Percentiles rank a stretch among this genome's conserved stretches.
These are phyloP conservation scores for Macrotus californicus DNA, from an alignment of 2,113 vertebrate genomes.

Conservation along the genomic window DNA sequence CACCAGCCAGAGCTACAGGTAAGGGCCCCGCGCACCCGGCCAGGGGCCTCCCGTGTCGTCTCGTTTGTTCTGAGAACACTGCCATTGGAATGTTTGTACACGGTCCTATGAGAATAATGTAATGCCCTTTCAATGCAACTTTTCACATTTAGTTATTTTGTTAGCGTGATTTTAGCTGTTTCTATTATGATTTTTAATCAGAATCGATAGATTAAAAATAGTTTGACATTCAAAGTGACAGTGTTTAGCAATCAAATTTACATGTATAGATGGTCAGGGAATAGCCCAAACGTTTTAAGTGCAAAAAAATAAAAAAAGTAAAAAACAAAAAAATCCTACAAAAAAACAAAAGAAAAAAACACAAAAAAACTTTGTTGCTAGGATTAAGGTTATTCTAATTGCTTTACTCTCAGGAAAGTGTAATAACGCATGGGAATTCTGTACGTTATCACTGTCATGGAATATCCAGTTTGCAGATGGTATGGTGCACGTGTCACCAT, in stretches of 20 bases:
- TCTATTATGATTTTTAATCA: constrained; percentile 94
- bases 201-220: constrained; percentile 84
- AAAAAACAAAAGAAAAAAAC: constrained; percentile 39
- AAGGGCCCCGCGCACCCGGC: constrained; percentile 87
- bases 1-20: constrained; percentile 99
- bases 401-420: constrained; percentile 95
- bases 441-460: constrained; percentile 89
- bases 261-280: constrained; percentile 95
- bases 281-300: constrained; percentile 95
- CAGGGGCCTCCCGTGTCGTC: constrained; percentile 85
- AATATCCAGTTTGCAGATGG: constrained; percentile 88
- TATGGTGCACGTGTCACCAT: constrained; percentile 84
- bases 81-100: constrained; percentile 99
- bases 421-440: constrained; percentile 91
- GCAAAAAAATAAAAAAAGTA: constrained; percentile 86
- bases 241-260: constrained; percentile 95
- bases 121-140: constrained; percentile 98
- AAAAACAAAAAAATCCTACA: constrained; percentile 77
- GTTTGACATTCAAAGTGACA: constrained; percentile 82
- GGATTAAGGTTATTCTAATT: constrained; percentile 95
- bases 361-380: constrained; percentile 87
- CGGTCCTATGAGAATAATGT: constrained; percentile 96
- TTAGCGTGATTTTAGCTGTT: constrained; percentile 91
- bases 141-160: constrained; percentile 92
- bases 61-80: constrained; percentile 94